A percentile compares a stretch with the other conserved stretches of the same genome.
Conservation (phyloP, 1,140 invertebrate species). For the Melanaphis sacchari region DNA sequence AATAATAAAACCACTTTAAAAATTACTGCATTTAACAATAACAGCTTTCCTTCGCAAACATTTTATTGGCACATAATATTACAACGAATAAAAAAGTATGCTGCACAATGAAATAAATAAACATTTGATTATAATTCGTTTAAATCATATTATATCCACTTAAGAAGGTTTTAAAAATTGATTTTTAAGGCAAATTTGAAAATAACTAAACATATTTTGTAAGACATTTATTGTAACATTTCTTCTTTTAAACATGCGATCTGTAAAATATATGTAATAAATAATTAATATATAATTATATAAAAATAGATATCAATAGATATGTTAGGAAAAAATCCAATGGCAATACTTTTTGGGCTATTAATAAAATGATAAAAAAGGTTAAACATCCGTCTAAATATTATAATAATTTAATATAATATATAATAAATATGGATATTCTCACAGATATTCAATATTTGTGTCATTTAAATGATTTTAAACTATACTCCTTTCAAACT, state of each 20-base stretch:
- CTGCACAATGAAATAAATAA: neutral
- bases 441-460: neutral
- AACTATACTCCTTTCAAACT: neutral
- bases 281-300: no score
- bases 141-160: neutral
- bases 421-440: neutral
- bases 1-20: neutral
- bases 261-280: no score
- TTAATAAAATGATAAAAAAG: no score
- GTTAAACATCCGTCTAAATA: neutral
- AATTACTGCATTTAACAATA: neutral
- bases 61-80: neutral
- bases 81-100: neutral
- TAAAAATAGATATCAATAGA: no score
- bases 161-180: neutral
- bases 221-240: neutral
- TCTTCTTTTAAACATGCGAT: no score
- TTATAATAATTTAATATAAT: no score
- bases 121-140: constrained; percentile 22
- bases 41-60: neutral
- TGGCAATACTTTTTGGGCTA: no score
- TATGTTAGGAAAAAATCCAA: no score
- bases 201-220: neutral
- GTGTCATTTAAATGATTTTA: neutral
- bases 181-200: neutral